Evolutionary conservation across 35 echinoderm and acorn worm genomes (phyloP), one percentile per base, ranked within the genome.

Genomic region (Strongylocentrotus purpuratus): DNA sequence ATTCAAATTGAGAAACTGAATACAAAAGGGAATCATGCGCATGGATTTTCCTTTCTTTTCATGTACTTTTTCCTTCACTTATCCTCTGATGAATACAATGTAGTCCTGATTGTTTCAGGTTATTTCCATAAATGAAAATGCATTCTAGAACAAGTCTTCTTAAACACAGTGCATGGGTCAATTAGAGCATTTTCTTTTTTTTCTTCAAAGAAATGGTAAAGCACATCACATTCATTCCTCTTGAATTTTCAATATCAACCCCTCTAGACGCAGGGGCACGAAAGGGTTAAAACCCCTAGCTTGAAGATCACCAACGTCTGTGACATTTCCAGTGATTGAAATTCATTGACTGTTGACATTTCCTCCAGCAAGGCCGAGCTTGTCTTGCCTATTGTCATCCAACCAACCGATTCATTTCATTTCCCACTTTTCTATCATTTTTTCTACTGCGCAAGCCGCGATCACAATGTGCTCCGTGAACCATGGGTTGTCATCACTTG

Each of bases 391-490:
- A 78, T 78, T 78, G 65, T 78, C 65, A 78, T 78, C 65, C 65
- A 78, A 22, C 65, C 65, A 28, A n/a, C 22, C 65, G 65, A 78
- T 78, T 78, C 28, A 78, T 78, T 78, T 78, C 65, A 78, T 78
- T 78, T 78, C 65, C 65, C 65, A 78, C 28, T 78, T 78, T 78
- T 78, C 65, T 78, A 78, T 78, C 65, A 78, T 78, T 78, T 78
- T 70, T 78, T 78, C 65, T 78, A 78, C 22, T 8, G 22, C 28
- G 25, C 20, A 78, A 78, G 65, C 65, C 18, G 65, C 25, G 20
- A 28, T 78, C 65, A 78, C 65, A 78, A 78, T 78, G 65, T 78
- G 65, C 22, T 78, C 65, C 6, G 28, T 78, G 65, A 78, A 78
- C 65, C 65, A 78, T 78, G 65, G 28, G 20, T 28, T 78, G 20